phyloP scores from a whole-genome alignment of 2,797 vertebrate species.

The Odontamblyopus lacepedii region DNA sequence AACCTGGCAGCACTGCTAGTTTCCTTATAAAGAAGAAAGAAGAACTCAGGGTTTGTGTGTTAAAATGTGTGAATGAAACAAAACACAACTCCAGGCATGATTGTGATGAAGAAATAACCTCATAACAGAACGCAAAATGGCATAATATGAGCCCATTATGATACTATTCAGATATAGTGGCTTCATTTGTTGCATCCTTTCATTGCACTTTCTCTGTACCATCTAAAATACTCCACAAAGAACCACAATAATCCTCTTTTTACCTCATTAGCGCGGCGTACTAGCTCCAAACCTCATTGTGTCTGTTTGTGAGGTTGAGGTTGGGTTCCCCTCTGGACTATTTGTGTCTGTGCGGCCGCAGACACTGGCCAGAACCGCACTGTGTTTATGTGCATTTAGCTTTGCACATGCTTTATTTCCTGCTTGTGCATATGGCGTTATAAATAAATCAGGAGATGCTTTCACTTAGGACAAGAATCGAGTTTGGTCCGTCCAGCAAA shows the following conservation, averaged over 20 bases:
- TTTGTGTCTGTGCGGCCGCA: slow-evolving; percentile 17
- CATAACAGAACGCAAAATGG: too few relatives aligned
- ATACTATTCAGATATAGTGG: too few relatives aligned
- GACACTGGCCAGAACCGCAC: slow-evolving; percentile 26
- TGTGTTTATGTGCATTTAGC: slow-evolving; percentile 12
- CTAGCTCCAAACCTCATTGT: not conserved
- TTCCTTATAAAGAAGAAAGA: too few relatives aligned
- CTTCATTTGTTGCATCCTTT: too few relatives aligned
- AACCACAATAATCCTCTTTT: not conserved
- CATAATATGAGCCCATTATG: too few relatives aligned
- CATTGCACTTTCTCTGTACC: too few relatives aligned
- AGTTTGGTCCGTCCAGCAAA: slow-evolving; percentile 25
- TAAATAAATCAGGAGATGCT: slow-evolving; percentile 23
- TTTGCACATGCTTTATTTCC: slow-evolving; percentile 22
- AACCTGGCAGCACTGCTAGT: too few relatives aligned
- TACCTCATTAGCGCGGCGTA: not conserved
- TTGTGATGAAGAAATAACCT: too few relatives aligned
- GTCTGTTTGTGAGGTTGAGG: slow-evolving; percentile 5
- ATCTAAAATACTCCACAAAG: too few relatives aligned
- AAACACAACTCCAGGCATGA: too few relatives aligned
- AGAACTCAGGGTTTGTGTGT: too few relatives aligned
- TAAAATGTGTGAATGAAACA: too few relatives aligned
- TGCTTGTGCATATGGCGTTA: not conserved
- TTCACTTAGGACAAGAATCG: slow-evolving; percentile 29
- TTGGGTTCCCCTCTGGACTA: slow-evolving; percentile 10